A percentile compares a stretch with the other conserved stretches of the same genome.
These are phyloP conservation scores for Morpho achilles DNA, from an alignment of 2,888 invertebrate genomes.

Conservation along the genomic window DNA sequence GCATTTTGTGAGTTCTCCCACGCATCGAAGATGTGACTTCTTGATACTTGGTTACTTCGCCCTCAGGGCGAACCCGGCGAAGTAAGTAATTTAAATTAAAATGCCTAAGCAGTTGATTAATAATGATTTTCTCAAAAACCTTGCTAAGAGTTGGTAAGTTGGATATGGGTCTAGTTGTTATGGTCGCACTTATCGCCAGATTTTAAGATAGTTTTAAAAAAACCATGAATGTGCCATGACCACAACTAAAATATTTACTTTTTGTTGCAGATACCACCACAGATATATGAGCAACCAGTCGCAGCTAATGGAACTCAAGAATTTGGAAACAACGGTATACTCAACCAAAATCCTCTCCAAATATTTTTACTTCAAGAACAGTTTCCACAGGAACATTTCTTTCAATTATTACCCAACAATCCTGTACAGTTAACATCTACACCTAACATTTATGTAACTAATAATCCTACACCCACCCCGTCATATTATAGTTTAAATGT, in stretches of 20 bases:
- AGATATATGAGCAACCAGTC: constrained; percentile 18
- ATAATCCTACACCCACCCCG: constrained; percentile 30
- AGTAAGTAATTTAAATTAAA: too few species aligned
- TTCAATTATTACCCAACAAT: constrained; percentile 32
- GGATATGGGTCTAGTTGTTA: too few species aligned
- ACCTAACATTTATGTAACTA: constrained; percentile 34
- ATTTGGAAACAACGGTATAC: constrained; percentile 14
- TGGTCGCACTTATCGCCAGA: too few species aligned
- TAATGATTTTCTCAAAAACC: too few species aligned
- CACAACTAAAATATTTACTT: background rate
- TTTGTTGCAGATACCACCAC: constrained; percentile 23
- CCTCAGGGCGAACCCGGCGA: too few species aligned
- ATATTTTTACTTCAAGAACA: constrained; percentile 56
- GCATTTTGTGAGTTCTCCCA: too few species aligned
- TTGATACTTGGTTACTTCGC: too few species aligned
- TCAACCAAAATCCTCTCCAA: constrained; percentile 40
- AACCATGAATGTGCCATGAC: too few species aligned
- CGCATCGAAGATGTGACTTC: too few species aligned
- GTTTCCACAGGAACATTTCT: constrained; percentile 36
- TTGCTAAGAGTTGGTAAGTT: too few species aligned
- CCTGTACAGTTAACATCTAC: constrained; percentile 29
- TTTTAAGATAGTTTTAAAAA: too few species aligned
- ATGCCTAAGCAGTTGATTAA: too few species aligned
- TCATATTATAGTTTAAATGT: constrained; percentile 42
- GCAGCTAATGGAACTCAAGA: constrained; percentile 28